Conservation (phyloP, 1,140 invertebrate genomes). For the Phymorhynchus buccinoides region DNA sequence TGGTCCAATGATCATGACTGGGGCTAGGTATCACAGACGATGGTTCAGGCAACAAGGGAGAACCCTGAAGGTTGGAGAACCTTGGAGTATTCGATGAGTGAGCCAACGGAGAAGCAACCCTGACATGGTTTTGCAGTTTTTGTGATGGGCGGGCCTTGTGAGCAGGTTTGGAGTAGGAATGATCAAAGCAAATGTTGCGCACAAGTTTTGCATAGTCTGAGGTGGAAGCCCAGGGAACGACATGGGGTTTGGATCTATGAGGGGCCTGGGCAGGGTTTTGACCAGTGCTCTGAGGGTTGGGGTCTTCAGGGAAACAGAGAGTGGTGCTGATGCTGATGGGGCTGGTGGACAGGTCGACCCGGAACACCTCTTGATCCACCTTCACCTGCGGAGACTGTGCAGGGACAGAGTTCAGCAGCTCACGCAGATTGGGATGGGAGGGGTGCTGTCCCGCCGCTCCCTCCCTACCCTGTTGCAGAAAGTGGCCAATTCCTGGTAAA, state of each 20-base stretch:
- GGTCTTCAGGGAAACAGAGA: not conserved
- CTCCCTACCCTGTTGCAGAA: not conserved
- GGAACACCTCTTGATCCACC: slow-evolving; percentile 11
- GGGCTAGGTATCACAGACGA: slow-evolving; percentile 15
- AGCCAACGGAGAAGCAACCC: not conserved
- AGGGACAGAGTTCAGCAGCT: not conserved
- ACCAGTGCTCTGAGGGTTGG: no score
- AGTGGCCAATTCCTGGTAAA: not conserved
- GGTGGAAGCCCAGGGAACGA: not conserved
- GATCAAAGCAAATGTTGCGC: slow-evolving; percentile 15
- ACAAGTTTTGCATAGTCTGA: slow-evolving; percentile 33
- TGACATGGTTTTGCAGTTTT: not conserved
- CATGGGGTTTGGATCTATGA: not conserved
- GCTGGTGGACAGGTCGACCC: slow-evolving; percentile 20
- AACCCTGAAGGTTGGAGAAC: not conserved
- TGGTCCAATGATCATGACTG: not conserved
- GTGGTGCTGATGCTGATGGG: slow-evolving; percentile 25
- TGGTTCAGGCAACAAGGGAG: not conserved
- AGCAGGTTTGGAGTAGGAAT: slow-evolving; percentile 25
- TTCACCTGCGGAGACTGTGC: not conserved
- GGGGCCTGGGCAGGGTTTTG: not conserved
- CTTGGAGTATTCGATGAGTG: not conserved
- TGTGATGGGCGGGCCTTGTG: not conserved
- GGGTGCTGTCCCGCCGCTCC: not conserved
- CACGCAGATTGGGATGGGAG: not conserved